These are phyloP conservation scores for Malurus splendens DNA, from an alignment of 2,797 vertebrate genomes.

Conservation along the genomic window DNA sequence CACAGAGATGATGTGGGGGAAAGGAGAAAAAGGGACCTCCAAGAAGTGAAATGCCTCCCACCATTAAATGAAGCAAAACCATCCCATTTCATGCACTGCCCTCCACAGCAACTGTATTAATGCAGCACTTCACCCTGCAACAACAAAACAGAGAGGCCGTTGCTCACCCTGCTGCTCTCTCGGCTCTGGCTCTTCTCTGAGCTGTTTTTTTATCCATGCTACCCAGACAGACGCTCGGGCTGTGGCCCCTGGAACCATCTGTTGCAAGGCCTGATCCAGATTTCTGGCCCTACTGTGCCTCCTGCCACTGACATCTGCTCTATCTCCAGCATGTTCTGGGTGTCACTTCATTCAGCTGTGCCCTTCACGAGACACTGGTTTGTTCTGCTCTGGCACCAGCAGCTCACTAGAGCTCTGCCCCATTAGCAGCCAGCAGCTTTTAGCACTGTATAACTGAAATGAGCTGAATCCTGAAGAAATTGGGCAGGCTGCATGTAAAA, in stretches of 20 bases:
- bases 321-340: neutral
- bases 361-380: neutral
- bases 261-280: neutral
- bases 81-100: neutral
- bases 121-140: neutral
- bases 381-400: neutral
- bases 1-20: neutral
- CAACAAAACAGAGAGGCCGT: neutral
- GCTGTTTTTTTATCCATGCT: neutral
- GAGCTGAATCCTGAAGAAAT: neutral
- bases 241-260: neutral
- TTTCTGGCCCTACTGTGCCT: neutral
- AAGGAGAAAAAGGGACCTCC: neutral
- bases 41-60: neutral
- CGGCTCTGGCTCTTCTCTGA: neutral
- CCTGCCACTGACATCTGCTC: neutral
- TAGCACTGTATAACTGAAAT: neutral
- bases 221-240: neutral
- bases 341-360: neutral
- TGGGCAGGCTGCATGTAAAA: neutral
- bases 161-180: fast-evolving
- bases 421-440: neutral
- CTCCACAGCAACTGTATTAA: neutral
- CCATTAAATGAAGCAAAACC: neutral
- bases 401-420: neutral